phyloP scores from a whole-genome alignment of 23 tunicate genomes.

The Clavelina lepadiformis region DNA sequence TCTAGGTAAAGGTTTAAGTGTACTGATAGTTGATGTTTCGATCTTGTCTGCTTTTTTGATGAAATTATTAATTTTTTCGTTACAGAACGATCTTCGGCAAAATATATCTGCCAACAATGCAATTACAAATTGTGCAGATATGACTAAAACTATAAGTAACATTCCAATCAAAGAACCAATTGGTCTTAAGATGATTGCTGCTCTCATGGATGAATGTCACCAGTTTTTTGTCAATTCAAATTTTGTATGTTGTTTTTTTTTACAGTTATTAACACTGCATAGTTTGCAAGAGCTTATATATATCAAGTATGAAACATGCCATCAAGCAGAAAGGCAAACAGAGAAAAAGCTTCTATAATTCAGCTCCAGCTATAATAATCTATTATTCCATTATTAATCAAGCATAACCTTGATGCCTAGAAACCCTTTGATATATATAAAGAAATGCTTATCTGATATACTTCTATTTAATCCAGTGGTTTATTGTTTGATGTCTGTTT shows the following conservation, averaged over 20 bases:
- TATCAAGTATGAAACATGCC: too few species aligned
- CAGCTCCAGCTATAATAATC: too few species aligned
- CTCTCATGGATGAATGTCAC: slow-evolving; percentile 4
- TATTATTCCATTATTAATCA: too few species aligned
- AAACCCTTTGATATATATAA: not conserved
- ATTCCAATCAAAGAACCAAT: not conserved
- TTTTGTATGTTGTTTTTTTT: not conserved
- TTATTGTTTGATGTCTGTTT: not conserved
- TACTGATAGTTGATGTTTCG: too few species aligned
- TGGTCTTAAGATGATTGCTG: not conserved
- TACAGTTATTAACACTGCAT: too few species aligned
- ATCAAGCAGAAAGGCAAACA: too few species aligned
- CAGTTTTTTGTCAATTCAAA: not conserved
- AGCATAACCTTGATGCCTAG: not conserved
- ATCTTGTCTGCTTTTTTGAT: not conserved
- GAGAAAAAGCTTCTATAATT: too few species aligned
- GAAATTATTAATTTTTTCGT: not conserved
- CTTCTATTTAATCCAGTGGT: too few species aligned
- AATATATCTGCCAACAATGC: slow-evolving; percentile 6
- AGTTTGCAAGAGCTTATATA: too few species aligned
- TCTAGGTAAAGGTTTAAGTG: too few species aligned
- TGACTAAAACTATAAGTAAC: not conserved
- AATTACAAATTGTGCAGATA: not conserved
- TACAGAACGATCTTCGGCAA: not conserved
- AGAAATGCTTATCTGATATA: not conserved